These are phyloP conservation scores for Anthophora plumipes DNA, from an alignment of 2,888 invertebrate species.

Conservation along the genomic window DNA sequence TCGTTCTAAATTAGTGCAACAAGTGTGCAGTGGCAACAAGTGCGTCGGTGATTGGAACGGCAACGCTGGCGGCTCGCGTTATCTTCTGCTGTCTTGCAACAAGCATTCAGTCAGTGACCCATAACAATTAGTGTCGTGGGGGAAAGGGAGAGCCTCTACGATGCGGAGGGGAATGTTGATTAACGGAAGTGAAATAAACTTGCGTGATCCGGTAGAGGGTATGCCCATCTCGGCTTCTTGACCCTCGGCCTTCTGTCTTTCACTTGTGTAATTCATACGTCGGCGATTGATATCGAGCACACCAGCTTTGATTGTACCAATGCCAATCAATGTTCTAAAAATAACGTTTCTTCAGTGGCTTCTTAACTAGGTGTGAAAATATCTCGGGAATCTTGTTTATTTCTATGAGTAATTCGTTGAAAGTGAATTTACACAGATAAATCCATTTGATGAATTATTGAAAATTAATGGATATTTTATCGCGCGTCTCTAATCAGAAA, in stretches of 20 bases:
- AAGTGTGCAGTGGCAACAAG: slow-evolving; percentile 61
- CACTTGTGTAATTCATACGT: slow-evolving; percentile 5
- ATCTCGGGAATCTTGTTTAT: too few species aligned
- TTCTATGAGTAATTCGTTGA: too few species aligned
- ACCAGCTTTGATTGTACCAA: background rate
- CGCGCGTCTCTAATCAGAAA: too few species aligned
- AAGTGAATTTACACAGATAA: too few species aligned
- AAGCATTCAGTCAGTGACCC: slow-evolving; percentile 81
- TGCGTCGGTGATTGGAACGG: slow-evolving; percentile 57
- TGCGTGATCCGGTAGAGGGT: slow-evolving; percentile 79
- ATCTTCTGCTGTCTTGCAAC: slow-evolving; percentile 74
- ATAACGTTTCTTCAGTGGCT: background rate
- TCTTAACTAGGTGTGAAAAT: too few species aligned
- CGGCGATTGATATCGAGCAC: background rate
- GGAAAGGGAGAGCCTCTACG: slow-evolving; percentile 68
- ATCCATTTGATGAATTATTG: too few species aligned
- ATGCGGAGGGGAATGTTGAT: slow-evolving; percentile 74
- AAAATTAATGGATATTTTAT: too few species aligned
- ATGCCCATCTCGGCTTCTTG: slow-evolving; percentile 57
- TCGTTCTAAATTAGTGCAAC: slow-evolving; percentile 48
- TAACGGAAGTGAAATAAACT: slow-evolving; percentile 82
- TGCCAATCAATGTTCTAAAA: background rate
- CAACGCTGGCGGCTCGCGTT: slow-evolving; percentile 68
- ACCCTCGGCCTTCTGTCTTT: slow-evolving; percentile 32
- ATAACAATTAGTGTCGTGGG: slow-evolving; percentile 78